These are phyloP conservation scores for Andrena chrysosceles DNA, from an alignment of 2,888 invertebrate species.

Conservation along the genomic window DNA sequence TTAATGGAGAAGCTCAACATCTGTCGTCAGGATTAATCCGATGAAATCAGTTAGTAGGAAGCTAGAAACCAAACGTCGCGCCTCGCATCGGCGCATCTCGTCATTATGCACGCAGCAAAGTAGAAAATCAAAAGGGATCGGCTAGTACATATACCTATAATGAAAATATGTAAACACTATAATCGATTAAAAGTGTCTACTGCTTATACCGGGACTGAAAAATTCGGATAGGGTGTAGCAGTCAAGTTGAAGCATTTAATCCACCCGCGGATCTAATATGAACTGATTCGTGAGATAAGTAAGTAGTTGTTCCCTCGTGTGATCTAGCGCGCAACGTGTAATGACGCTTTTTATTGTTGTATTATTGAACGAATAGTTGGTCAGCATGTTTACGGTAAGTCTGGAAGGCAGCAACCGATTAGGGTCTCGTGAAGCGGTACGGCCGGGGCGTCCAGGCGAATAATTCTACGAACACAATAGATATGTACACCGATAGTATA, in stretches of 20 bases:
- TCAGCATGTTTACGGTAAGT: slow-evolving; percentile 21
- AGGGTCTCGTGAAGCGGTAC: slow-evolving; percentile 84
- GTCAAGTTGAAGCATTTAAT: not conserved
- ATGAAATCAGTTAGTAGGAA: not conserved
- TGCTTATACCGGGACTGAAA: too few relatives aligned
- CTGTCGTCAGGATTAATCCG: too few relatives aligned
- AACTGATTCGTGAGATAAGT: not conserved
- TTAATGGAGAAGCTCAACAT: too few relatives aligned
- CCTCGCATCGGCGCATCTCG: too few relatives aligned
- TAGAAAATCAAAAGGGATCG: not conserved
- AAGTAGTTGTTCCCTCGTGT: not conserved
- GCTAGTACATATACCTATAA: too few relatives aligned
- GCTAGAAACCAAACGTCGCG: too few relatives aligned
- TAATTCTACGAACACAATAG: slow-evolving; percentile 82
- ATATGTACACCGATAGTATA: slow-evolving; percentile 55
- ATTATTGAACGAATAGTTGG: slow-evolving; percentile 7
- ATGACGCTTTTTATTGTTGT: not conserved
- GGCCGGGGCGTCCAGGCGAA: slow-evolving; percentile 84
- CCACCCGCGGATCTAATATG: not conserved
- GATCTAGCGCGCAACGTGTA: not conserved
- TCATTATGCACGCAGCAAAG: not conserved
- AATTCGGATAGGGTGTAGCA: not conserved
- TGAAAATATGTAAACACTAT: too few relatives aligned
- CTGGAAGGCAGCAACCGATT: slow-evolving; percentile 64
- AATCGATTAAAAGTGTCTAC: not conserved